These are phyloP conservation scores for Pelochelys cantorii DNA, from an alignment of 2,797 vertebrate genomes.

Conservation along the genomic window DNA sequence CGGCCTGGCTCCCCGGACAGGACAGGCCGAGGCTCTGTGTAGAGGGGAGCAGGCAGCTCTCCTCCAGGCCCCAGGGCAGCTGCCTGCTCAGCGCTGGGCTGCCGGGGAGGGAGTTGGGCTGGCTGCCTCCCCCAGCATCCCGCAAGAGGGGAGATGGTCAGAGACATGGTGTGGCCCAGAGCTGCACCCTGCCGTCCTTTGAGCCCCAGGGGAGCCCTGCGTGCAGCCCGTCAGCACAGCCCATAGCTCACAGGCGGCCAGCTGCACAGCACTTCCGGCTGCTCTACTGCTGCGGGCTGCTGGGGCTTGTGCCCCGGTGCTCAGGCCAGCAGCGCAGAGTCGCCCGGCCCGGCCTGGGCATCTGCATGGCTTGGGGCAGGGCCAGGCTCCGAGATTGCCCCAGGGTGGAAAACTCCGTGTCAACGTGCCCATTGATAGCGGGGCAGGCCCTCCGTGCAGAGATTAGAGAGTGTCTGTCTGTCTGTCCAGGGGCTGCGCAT, in stretches of 20 bases:
- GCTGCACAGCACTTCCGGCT: no score
- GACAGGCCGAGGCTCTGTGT: no score
- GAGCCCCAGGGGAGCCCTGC: neutral
- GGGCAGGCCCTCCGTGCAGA: no score
- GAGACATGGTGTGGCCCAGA: neutral
- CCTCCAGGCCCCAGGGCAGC: rapidly evolving
- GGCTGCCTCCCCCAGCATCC: neutral
- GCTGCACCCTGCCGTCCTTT: neutral
- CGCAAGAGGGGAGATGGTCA: neutral
- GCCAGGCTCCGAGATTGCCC: neutral
- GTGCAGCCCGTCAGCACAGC: neutral
- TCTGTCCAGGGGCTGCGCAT: no score
- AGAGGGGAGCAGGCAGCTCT: no score
- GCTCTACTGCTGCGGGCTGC: neutral
- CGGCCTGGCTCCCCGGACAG: no score
- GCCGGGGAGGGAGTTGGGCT: neutral
- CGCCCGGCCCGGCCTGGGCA: no score
- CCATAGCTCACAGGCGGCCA: neutral
- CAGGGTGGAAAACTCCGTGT: neutral
- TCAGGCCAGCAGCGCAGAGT: neutral
- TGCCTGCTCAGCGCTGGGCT: no score
- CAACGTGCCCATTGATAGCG: neutral
- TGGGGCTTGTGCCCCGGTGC: neutral
- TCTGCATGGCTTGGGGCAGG: no score
- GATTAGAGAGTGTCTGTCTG: no score